Base-by-base conservation (phyloP, 2,797 vertebrate species). In the Phalloptychus januarius region DNA sequence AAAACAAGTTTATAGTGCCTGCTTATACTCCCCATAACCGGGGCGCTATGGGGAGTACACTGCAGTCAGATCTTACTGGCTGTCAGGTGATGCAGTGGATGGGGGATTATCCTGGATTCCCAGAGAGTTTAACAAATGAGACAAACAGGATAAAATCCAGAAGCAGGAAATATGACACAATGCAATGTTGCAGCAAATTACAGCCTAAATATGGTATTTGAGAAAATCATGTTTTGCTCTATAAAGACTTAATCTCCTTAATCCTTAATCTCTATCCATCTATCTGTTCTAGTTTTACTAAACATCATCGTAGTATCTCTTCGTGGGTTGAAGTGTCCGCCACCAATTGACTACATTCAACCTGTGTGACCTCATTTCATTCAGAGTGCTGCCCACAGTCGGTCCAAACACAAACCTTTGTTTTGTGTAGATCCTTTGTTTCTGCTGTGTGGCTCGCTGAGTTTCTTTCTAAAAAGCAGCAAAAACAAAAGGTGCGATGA, bases 341-440 rank as follows among this genome's bases (percentile, higher is more conserved):
- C 67, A 78, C 77, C 71, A 71, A 74, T 75, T 88, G 78, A 77
- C 75, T 67, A 75, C 78, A 87, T 86, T 79, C 40, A 90, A 81
- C 80, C 81, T 79, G 83, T 86, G 79, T 80, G 82, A 87, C 84
- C 86, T 90, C 77, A 81, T 89, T 83, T 86, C 3, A 1, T 70
- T 71, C 83, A 73, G 45, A 86, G 76, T 61, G 83, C 58, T 76
- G 75, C 67, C 71, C 11, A 5, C 13, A 5, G 52, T 84, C 58
- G 74, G 85, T 86, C 81, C 2, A 77, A 75, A 79, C 63, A 58
- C 56, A 73, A 71, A 61, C 54, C 71, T 83, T 79, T 80, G 74
- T n/a, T n/a, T n/a, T 50, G 52, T 52, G 71, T 54, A 12, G 69
- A 72, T 83, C 63, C 85, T 85, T 81, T 76, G 78, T 85, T 76